These are phyloP conservation scores for Pachydiplax longipennis DNA, from an alignment of 2,888 invertebrate species.

Conservation along the genomic window DNA sequence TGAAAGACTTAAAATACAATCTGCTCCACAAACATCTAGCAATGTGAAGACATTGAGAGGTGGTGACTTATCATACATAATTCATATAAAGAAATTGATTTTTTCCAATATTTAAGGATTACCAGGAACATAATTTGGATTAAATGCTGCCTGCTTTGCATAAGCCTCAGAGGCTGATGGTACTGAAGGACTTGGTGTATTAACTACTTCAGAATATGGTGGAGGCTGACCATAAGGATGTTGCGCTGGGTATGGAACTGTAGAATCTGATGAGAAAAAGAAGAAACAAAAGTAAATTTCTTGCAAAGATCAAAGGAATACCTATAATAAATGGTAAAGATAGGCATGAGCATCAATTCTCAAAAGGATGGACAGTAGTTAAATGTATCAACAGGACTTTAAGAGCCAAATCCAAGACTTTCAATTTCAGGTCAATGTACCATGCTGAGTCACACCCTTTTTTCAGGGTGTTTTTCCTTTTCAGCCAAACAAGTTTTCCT, in stretches of 20 bases:
- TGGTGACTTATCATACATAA: neutral
- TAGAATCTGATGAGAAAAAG: neutral
- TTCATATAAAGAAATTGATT: neutral
- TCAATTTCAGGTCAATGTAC: no score
- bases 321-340: no score
- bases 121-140: constrained; percentile 53
- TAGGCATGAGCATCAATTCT: no score
- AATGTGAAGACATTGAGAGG: no score
- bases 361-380: no score
- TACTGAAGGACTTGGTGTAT: constrained; percentile 50
- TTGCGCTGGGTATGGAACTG: neutral
- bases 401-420: neutral
- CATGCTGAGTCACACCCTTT: no score
- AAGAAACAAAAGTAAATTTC: neutral
- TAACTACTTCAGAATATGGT: constrained; percentile 52
- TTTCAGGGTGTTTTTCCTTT: no score
- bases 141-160: constrained; percentile 56
- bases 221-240: constrained; percentile 48
- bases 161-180: constrained; percentile 53
- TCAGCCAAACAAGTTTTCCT: no score
- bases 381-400: neutral
- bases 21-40: no score
- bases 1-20: no score
- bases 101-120: neutral
- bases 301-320: neutral